Evolutionary conservation across 2,888 invertebrate species (phyloP).

Genomic region (Alsophila aescularia): DNA sequence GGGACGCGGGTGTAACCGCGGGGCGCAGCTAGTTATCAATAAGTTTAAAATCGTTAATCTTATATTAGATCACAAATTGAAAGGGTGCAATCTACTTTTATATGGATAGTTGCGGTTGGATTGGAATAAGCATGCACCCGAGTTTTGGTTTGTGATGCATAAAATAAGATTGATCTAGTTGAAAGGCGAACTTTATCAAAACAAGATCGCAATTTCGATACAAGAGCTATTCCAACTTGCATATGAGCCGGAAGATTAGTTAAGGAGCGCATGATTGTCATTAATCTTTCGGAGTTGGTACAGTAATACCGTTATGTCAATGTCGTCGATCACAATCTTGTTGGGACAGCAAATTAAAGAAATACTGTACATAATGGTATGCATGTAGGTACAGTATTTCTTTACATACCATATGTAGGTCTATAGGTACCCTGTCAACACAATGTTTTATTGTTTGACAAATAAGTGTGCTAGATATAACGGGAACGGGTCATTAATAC

Average conservation of each 20-base stretch:
- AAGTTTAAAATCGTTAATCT: too few relatives aligned
- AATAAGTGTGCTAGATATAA: conserved; percentile 22
- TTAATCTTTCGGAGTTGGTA: conserved; percentile 56
- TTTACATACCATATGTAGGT: conserved; percentile 15
- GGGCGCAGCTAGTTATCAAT: too few relatives aligned
- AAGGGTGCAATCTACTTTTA: too few relatives aligned
- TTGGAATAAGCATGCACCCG: too few relatives aligned
- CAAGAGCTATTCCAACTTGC: too few relatives aligned
- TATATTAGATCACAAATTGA: too few relatives aligned
- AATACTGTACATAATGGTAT: conserved; percentile 4
- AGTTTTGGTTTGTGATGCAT: too few relatives aligned
- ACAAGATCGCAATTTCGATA: conserved; percentile 52
- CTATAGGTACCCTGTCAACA: conserved; percentile 16
- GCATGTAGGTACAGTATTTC: too few relatives aligned
- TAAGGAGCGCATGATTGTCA: conserved; percentile 50
- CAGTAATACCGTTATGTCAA: conserved; percentile 63
- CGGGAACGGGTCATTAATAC: conserved; percentile 15
- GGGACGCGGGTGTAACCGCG: too few relatives aligned
- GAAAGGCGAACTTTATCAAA: too few relatives aligned
- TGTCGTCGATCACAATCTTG: conserved; percentile 46
- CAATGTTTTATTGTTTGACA: conserved; percentile 26
- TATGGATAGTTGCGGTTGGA: too few relatives aligned
- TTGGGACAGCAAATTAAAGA: conserved; percentile 39
- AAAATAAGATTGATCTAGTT: too few relatives aligned
- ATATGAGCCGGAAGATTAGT: conserved; percentile 45